A percentile compares a stretch with the other conserved stretches of the same genome.
Evolutionary conservation across 2,113 vertebrate species (phyloP).

Genomic region (Porphyrio hochstetteri): DNA sequence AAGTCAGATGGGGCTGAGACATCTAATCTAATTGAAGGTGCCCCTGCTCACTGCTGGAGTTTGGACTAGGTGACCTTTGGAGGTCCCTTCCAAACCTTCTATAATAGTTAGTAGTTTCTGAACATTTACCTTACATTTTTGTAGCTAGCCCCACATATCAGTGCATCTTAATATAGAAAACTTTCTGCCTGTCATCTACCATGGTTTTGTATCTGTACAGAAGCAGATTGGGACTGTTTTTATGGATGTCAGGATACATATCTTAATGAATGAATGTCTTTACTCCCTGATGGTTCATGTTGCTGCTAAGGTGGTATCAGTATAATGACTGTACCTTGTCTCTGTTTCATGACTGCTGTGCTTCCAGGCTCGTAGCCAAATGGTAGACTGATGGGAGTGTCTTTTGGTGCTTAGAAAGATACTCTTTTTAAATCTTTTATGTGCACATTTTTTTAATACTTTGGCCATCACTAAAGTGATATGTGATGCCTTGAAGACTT

Average conservation of each 20-base stretch:
- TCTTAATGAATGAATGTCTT: neutral
- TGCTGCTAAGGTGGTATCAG: neutral
- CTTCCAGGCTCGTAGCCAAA: neutral
- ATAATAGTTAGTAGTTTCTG: neutral
- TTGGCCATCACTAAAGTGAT: neutral
- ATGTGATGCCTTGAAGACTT: neutral
- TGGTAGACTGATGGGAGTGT: neutral
- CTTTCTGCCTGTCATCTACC: neutral
- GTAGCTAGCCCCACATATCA: rapidly evolving
- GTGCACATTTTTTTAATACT: neutral
- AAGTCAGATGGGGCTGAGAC: neutral
- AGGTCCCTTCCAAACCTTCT: neutral
- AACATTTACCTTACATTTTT: neutral
- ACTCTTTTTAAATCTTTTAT: neutral
- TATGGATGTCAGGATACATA: neutral
- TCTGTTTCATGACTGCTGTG: neutral
- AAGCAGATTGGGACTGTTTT: neutral
- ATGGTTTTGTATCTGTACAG: neutral
- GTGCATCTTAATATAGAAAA: neutral
- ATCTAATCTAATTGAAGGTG: neutral
- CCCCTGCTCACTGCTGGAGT: neutral
- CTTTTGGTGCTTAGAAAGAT: neutral
- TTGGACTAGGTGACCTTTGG: neutral
- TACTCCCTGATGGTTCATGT: neutral
- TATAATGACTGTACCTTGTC: neutral